Conservation (phyloP, 2,888 invertebrate genomes). For the Onthophagus sagittarius region DNA sequence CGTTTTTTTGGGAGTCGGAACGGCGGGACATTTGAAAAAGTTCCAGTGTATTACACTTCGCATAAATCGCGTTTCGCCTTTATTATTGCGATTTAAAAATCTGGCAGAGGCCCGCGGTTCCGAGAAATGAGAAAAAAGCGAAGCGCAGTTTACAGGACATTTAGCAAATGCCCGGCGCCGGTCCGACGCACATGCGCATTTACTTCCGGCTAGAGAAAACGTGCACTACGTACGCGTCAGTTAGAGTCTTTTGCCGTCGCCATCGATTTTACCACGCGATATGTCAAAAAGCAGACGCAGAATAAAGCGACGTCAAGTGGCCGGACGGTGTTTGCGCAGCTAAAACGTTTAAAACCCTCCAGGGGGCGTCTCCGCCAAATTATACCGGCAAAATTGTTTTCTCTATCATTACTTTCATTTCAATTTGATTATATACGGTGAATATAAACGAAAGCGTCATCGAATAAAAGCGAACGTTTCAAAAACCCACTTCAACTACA, state of each 20-base stretch:
- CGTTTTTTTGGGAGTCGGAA: background rate
- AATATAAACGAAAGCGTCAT: background rate
- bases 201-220: background rate
- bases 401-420: background rate
- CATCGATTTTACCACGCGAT: background rate
- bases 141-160: background rate
- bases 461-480: background rate
- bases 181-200: background rate
- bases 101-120: conserved; percentile 24
- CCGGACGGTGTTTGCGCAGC: background rate
- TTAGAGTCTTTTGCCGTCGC: background rate
- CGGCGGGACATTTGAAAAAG: background rate
- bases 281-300: background rate
- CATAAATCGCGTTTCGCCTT: conserved; percentile 7
- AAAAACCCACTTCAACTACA: background rate
- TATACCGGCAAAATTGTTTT: background rate
- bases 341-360: background rate
- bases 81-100: conserved; percentile 32
- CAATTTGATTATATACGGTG: background rate
- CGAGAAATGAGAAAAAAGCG: background rate
- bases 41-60: background rate
- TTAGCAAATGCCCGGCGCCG: background rate
- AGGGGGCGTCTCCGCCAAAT: background rate
- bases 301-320: background rate
- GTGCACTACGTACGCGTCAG: background rate